Conservation (phyloP, 2,797 vertebrate genomes). For the Eulemur albifrons region DNA sequence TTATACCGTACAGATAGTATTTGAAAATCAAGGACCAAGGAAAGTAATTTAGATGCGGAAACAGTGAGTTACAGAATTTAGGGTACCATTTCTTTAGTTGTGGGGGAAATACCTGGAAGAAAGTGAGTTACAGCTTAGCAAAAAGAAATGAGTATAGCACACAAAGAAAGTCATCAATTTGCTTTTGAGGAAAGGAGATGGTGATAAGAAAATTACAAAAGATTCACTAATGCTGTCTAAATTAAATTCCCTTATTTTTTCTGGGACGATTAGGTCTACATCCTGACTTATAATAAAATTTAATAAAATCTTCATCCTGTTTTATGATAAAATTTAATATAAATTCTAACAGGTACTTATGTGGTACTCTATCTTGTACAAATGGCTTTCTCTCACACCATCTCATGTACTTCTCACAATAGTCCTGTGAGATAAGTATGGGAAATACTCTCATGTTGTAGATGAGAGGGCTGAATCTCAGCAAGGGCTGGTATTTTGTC, state of each 20-base stretch:
- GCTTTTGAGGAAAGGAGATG: not conserved
- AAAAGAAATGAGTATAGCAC: not conserved
- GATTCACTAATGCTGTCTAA: not conserved
- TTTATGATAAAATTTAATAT: not conserved
- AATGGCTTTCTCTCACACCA: not conserved
- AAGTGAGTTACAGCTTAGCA: slow-evolving; percentile 11
- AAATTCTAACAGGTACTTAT: not conserved
- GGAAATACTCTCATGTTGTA: not conserved
- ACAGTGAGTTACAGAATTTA: slow-evolving; percentile 33
- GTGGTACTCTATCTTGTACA: not conserved
- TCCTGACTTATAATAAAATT: not conserved
- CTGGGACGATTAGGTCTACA: not conserved
- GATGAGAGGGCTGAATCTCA: not conserved
- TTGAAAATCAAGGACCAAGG: slow-evolving; percentile 13
- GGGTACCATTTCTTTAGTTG: not conserved
- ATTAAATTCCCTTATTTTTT: not conserved
- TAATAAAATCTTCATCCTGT: not conserved
- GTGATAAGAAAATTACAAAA: not conserved
- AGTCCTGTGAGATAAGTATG: not conserved
- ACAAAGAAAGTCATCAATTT: not conserved
- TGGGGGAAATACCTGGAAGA: not conserved
- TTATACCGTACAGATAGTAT: slow-evolving; percentile 18
- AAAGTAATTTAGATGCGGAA: slow-evolving; percentile 42
- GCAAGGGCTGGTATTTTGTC: not conserved
- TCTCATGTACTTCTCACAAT: not conserved